These are phyloP conservation scores for Diarsia mendica DNA, from an alignment of 2,888 invertebrate genomes.

Conservation along the genomic window DNA sequence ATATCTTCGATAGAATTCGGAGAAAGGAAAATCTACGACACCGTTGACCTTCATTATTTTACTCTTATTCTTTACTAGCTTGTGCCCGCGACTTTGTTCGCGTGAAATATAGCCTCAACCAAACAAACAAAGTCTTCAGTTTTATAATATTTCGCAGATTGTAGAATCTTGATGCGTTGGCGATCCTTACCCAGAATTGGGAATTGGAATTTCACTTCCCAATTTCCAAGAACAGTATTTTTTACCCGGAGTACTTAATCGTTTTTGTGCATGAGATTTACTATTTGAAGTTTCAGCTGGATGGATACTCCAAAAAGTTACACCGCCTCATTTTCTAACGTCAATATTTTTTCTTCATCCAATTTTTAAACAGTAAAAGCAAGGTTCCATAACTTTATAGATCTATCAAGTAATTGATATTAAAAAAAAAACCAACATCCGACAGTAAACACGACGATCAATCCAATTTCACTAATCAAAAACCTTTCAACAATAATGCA, in stretches of 20 bases:
- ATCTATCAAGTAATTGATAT: slow-evolving; percentile 4
- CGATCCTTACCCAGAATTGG: neutral
- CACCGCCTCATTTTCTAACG: neutral
- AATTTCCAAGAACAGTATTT: neutral
- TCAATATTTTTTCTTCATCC: neutral
- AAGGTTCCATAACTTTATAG: neutral
- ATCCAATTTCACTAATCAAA: neutral
- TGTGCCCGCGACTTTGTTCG: no score
- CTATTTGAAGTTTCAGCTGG: neutral
- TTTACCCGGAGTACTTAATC: neutral
- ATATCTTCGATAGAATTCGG: neutral
- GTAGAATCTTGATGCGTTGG: no score
- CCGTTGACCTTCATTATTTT: neutral
- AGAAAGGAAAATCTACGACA: neutral
- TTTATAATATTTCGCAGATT: no score
- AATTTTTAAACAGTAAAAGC: neutral
- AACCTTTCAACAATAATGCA: slow-evolving; percentile 7
- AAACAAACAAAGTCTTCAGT: no score
- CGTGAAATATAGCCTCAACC: no score
- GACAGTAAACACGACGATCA: neutral
- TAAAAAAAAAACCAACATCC: neutral
- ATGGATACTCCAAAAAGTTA: neutral
- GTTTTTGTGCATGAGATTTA: neutral
- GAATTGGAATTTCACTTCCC: neutral
- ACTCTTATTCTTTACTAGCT: no score